Evolutionary conservation across 1,140 invertebrate genomes (phyloP).

Genomic region (Sarcophaga peregrina): DNA sequence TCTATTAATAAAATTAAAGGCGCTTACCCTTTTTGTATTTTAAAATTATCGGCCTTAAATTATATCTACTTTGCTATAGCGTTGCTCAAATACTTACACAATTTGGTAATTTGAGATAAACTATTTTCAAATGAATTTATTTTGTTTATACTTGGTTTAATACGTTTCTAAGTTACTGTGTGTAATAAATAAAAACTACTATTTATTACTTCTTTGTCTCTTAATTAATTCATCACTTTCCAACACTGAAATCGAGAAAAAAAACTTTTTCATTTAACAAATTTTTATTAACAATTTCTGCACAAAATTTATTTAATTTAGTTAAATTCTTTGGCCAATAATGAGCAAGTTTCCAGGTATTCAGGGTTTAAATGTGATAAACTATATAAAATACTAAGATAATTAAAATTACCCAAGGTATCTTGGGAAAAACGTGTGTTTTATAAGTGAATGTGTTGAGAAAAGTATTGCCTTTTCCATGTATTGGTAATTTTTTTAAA

Average conservation of each 20-base stretch:
- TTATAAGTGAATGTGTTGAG: constrained; percentile 24
- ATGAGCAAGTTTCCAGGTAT: neutral
- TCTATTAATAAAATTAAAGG: no score
- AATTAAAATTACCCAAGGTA: neutral
- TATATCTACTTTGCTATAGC: no score
- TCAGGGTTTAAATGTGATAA: neutral
- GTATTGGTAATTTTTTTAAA: constrained; percentile 1
- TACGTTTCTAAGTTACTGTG: no score
- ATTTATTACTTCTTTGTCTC: neutral
- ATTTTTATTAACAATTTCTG: constrained; percentile 31
- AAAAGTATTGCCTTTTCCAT: neutral
- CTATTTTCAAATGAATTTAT: no score
- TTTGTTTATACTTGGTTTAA: no score
- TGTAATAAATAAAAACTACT: neutral
- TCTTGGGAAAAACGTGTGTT: constrained; percentile 29
- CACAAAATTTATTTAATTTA: constrained; percentile 31
- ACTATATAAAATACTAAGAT: neutral
- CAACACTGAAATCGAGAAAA: neutral
- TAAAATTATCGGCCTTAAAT: no score
- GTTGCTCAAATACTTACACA: no score
- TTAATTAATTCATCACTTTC: neutral
- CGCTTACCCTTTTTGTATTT: no score
- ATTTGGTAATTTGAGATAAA: no score
- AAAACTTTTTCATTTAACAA: constrained; percentile 29
- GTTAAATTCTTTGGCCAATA: neutral